A percentile compares a stretch with the other conserved stretches of the same genome.
These are phyloP conservation scores for Poeciliopsis paucimaculata DNA, from an alignment of 2,797 vertebrate species.

Conservation along the genomic window DNA sequence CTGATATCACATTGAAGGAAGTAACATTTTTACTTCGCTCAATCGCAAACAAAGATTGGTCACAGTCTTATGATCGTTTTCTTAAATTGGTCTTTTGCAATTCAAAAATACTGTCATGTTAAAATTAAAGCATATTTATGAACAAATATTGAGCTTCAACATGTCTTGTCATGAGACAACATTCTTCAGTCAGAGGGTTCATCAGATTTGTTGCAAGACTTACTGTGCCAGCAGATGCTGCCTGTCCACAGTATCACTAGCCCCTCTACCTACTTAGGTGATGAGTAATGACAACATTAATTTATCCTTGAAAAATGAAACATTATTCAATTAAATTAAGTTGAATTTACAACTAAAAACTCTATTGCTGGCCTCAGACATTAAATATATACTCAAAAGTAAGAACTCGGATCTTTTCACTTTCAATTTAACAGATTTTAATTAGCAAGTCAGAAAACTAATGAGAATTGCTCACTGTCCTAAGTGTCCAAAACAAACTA, in stretches of 20 bases:
- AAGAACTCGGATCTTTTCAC: neutral
- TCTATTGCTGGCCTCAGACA: neutral
- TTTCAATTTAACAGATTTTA: neutral
- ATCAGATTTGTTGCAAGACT: neutral
- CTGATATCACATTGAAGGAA: constrained; percentile 75
- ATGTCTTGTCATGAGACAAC: neutral
- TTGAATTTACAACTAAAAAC: neutral
- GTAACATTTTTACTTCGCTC: constrained; percentile 72
- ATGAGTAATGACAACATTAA: neutral
- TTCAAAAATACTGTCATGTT: neutral
- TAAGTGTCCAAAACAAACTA: neutral
- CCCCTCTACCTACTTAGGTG: neutral
- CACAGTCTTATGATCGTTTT: neutral
- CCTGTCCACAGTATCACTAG: neutral
- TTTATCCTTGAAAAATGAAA: neutral
- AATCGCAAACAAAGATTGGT: constrained; percentile 32
- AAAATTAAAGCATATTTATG: neutral
- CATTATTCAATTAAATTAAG: neutral
- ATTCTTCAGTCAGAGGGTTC: neutral
- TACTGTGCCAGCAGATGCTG: neutral
- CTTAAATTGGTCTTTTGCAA: neutral
- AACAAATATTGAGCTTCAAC: neutral
- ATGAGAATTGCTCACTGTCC: neutral
- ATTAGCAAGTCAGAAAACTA: neutral
- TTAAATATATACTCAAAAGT: neutral